These are phyloP conservation scores for Orthonyx spaldingii DNA, from an alignment of 2,113 vertebrate species.

Conservation along the genomic window DNA sequence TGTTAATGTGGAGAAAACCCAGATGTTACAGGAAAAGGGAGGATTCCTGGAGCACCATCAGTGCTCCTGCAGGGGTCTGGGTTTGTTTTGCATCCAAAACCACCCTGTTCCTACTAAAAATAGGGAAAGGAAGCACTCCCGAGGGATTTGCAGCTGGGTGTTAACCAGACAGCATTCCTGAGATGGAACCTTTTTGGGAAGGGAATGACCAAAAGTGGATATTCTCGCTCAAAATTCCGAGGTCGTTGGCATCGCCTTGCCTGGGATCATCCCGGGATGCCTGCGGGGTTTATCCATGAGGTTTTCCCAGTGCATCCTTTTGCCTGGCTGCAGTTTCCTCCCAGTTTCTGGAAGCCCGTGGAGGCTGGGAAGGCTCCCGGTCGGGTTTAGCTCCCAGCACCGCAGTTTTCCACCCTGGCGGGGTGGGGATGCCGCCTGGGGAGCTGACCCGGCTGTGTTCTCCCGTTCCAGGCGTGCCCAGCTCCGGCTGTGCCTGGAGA, in stretches of 20 bases:
- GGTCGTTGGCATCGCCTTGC: neutral
- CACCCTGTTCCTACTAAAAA: neutral
- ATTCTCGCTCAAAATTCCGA: fast-evolving
- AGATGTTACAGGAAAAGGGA: neutral
- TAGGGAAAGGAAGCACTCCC: neutral
- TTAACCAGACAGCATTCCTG: neutral
- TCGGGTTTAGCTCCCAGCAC: neutral
- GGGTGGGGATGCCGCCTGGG: fast-evolving
- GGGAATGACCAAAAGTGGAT: neutral
- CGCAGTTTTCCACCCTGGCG: fast-evolving
- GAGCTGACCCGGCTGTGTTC: fast-evolving
- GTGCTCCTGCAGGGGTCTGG: neutral
- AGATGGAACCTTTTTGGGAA: neutral
- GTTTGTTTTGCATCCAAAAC: neutral
- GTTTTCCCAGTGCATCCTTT: neutral
- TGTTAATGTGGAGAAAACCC: fast-evolving
- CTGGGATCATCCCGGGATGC: neutral
- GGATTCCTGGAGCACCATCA: neutral
- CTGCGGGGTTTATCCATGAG: neutral
- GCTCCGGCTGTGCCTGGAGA: conserved; percentile 89
- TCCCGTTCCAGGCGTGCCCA: conserved; percentile 81
- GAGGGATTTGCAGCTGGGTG: neutral
- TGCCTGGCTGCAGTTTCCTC: neutral
- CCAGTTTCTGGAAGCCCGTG: fast-evolving
- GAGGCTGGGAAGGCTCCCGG: neutral